Conservation (phyloP, 2,888 invertebrate genomes). For the Drosophila rellima region DNA sequence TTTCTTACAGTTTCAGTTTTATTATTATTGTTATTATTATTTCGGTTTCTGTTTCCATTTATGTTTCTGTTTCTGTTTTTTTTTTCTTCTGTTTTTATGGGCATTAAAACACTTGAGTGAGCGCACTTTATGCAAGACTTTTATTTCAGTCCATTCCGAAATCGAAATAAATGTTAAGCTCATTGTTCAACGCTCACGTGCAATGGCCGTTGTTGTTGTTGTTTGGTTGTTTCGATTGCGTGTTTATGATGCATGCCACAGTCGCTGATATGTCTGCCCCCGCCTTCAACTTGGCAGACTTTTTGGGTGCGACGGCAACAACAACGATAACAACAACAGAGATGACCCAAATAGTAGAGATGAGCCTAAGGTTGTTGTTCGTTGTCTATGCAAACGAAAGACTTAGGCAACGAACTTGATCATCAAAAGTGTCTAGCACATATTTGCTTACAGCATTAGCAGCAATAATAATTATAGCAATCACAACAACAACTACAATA, state of each 20-base stretch:
- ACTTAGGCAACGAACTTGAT: slow-evolving; percentile 75
- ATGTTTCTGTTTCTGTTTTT: slow-evolving; percentile 4
- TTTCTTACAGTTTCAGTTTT: slow-evolving; percentile 7
- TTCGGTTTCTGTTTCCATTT: neutral
- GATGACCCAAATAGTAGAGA: slow-evolving; percentile 42
- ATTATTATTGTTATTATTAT: slow-evolving; percentile 27
- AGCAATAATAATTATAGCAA: slow-evolving; percentile 19
- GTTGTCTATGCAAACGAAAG: slow-evolving; percentile 54
- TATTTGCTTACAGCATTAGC: slow-evolving; percentile 36
- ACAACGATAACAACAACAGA: neutral
- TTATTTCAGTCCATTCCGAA: slow-evolving; percentile 38
- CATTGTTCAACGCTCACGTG: slow-evolving; percentile 51
- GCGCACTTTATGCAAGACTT: slow-evolving; percentile 57
- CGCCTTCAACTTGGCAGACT: slow-evolving; percentile 13
- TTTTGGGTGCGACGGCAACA: slow-evolving; percentile 46
- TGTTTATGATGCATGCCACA: slow-evolving; percentile 32
- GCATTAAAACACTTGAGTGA: slow-evolving; percentile 39
- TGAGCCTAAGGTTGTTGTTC: slow-evolving; percentile 30
- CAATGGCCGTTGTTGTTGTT: slow-evolving; percentile 30
- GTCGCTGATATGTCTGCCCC: slow-evolving; percentile 9
- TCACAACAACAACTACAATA: slow-evolving; percentile 1
- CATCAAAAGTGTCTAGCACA: slow-evolving; percentile 21
- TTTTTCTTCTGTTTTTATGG: slow-evolving; percentile 19
- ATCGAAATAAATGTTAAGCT: slow-evolving; percentile 30
- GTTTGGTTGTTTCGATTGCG: slow-evolving; percentile 18